Percentiles rank a stretch among this genome's conserved stretches.
Conservation (phyloP, 2,113 vertebrate genomes). For the Pycnonotus jocosus region DNA sequence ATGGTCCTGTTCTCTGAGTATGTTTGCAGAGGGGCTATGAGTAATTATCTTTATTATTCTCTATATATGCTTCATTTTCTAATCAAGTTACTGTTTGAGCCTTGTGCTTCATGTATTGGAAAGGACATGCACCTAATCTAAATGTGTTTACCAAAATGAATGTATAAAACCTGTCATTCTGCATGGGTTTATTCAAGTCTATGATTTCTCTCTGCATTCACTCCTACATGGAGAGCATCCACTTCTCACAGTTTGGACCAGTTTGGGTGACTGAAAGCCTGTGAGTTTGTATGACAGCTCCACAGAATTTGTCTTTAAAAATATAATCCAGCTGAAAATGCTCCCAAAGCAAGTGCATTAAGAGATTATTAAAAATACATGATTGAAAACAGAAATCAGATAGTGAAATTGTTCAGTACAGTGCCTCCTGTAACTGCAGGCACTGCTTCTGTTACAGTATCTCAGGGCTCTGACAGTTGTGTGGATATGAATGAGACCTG, state of each 20-base stretch:
- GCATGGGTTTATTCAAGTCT: background rate
- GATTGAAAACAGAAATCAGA: background rate
- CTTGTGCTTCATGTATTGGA: background rate
- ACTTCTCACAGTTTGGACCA: background rate
- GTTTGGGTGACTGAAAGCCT: background rate
- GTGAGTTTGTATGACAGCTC: background rate
- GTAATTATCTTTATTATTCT: background rate
- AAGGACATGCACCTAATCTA: background rate
- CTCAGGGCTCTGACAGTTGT: background rate
- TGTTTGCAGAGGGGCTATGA: background rate
- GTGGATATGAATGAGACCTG: background rate
- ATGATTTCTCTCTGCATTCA: background rate
- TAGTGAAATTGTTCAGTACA: background rate
- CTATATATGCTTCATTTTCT: background rate
- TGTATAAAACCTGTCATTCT: rapidly evolving
- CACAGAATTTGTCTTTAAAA: background rate
- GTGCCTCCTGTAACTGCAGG: background rate
- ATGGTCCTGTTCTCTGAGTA: background rate
- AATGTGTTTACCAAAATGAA: background rate
- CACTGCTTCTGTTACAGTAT: background rate
- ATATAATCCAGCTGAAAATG: background rate
- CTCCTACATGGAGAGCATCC: background rate
- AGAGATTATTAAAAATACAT: background rate
- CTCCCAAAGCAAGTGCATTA: background rate
- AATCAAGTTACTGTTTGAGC: background rate